Evolutionary conservation across 2,888 invertebrate genomes (phyloP).

Genomic region (Megalurothrips usitatus): DNA sequence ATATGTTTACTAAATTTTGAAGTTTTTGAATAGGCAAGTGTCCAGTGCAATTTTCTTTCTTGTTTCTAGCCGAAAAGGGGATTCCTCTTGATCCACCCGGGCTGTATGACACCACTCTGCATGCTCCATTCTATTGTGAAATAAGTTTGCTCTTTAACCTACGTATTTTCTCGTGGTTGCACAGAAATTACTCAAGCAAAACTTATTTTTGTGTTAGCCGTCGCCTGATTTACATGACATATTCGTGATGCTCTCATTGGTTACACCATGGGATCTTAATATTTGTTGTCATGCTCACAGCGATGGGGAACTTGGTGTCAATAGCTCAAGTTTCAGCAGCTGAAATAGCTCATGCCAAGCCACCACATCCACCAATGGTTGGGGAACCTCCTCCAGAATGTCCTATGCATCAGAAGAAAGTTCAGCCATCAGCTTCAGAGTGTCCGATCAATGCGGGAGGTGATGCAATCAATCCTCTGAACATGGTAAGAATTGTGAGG

Average conservation of each 20-base stretch:
- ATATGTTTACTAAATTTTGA: too few species aligned
- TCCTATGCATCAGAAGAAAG: slow-evolving; percentile 69
- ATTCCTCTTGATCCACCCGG: too few species aligned
- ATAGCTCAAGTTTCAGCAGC: slow-evolving; percentile 32
- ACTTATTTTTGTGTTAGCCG: slow-evolving; percentile 9
- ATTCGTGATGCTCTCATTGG: not conserved
- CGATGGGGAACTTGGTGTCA: slow-evolving; percentile 32
- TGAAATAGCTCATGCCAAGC: slow-evolving; percentile 30
- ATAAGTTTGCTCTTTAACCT: not conserved
- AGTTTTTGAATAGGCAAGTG: too few species aligned
- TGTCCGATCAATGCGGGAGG: slow-evolving; percentile 63
- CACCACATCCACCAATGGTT: slow-evolving; percentile 29
- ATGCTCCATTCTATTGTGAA: not conserved
- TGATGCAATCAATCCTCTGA: slow-evolving; percentile 72
- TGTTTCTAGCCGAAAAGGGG: too few species aligned
- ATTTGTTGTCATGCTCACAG: not conserved
- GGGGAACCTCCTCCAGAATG: slow-evolving; percentile 63
- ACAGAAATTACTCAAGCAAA: not conserved
- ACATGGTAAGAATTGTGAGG: slow-evolving; percentile 59
- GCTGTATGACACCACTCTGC: too few species aligned
- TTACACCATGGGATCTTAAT: not conserved
- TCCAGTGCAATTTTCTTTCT: too few species aligned
- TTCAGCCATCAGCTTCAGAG: slow-evolving; percentile 49
- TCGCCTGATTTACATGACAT: not conserved
- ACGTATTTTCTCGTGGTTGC: not conserved